Base-by-base conservation (phyloP, 2,113 vertebrate species). In the Eurypyga helias region DNA sequence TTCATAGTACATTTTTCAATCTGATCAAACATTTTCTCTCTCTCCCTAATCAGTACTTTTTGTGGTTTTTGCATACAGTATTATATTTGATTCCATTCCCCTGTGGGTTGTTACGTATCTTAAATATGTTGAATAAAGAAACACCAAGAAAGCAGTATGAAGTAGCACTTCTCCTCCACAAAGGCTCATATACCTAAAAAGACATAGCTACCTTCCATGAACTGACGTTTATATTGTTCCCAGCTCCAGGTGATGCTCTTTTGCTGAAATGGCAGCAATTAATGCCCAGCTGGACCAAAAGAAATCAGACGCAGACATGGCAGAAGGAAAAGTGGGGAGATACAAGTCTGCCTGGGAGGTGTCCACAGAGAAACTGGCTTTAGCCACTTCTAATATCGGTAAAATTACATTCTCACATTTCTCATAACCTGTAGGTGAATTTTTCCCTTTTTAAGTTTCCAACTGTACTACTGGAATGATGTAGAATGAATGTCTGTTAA, bases 21-120 rank as follows among this genome's bases (percentile, higher is more conserved):
- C 46, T 94, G 96, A 96, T 80, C 91, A 94, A 90, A 88, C 38
- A 13, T 73, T 91, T 81, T 88, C 78, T 76, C 26, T 31, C 57
- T 80, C 55, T 95, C 34, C 58, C 96, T 96, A 97, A 97, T 98
- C 98, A 98, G 97, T 90, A 90, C 71, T 92, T 96, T 93, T 94
- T 87, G 94, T 95, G 62, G 71, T 86, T 97, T 94, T 75, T 96
- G 88, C 96, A 83, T 85, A 88, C 36, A 75, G 80, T 86, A 51
- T 91, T 73, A 81, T 86, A 96, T 98, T 96, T 97, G 49, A 97
- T 93, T 97, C 94, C 46, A 93, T 94, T 97, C 83, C 95, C 93
- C 83, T 69, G 88, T 18, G 69, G 64, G 64, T 96, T 97, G 51
- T 90, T 91, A 73, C 51, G 15, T 64, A 87, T 94, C 72, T 91